Conservation (phyloP, 2,797 vertebrate species). For the Anas capensis region DNA sequence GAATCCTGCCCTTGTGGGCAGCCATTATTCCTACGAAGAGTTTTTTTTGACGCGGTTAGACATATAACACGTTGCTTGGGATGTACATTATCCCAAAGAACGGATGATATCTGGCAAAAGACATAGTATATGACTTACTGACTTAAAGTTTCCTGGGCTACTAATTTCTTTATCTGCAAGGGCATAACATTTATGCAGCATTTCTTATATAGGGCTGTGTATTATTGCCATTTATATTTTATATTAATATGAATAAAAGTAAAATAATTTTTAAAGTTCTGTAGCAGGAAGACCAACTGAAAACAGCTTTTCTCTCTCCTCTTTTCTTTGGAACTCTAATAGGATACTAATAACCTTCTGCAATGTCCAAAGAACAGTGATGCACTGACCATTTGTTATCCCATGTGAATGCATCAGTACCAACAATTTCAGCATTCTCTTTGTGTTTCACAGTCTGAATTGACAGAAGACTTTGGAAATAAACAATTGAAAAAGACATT, state of each 20-base stretch:
- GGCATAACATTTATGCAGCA: accelerated
- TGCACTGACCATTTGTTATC: background rate
- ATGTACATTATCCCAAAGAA: background rate
- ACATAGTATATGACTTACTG: too few species aligned
- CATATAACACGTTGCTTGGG: background rate
- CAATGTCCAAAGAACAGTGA: background rate
- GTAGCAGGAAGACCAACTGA: background rate
- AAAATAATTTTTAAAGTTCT: background rate
- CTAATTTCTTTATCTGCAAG: background rate
- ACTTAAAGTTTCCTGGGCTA: background rate
- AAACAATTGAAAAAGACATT: constrained; percentile 84
- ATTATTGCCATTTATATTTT: background rate
- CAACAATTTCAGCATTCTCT: constrained; percentile 73
- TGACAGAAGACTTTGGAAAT: constrained; percentile 80
- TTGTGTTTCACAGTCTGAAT: constrained; percentile 76
- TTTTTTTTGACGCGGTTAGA: background rate
- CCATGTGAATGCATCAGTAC: constrained; percentile 8
- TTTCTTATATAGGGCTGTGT: background rate
- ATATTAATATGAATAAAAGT: background rate
- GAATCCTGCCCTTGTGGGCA: background rate
- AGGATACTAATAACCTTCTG: constrained; percentile 3
- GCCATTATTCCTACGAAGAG: background rate
- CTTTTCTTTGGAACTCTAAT: background rate
- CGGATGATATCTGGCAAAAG: background rate
- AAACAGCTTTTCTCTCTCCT: background rate